Evolutionary conservation across 2,113 vertebrate species (phyloP).

Genomic region (Cariama cristata): DNA sequence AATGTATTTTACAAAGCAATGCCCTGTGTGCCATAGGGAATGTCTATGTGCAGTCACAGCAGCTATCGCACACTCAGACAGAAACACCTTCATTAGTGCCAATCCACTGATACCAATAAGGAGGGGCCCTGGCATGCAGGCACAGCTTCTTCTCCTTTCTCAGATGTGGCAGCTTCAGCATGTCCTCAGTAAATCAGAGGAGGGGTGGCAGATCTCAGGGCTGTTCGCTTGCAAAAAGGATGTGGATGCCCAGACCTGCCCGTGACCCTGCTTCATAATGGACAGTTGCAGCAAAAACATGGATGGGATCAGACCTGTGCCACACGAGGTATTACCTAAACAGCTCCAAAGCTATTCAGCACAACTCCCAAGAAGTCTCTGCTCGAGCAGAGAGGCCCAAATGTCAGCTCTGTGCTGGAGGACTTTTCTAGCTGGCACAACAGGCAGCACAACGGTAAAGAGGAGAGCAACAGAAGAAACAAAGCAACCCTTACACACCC

Average conservation of each 20-base stretch:
- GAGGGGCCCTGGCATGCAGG: not conserved
- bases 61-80: not conserved
- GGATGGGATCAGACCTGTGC: not conserved
- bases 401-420: not conserved
- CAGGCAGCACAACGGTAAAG: not conserved
- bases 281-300: not conserved
- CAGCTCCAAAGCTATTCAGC: not conserved
- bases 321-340: not conserved
- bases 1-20: not conserved
- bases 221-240: not conserved
- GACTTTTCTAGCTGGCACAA: not conserved
- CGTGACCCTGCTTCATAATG: not conserved
- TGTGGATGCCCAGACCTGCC: not conserved
- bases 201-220: not conserved
- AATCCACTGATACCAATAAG: rapidly evolving
- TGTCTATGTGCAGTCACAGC: rapidly evolving
- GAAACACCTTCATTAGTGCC: not conserved
- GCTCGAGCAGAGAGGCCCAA: not conserved
- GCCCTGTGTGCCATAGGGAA: not conserved
- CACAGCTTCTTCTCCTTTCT: not conserved
- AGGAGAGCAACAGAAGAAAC: not conserved
- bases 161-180: not conserved
- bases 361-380: not conserved
- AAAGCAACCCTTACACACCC: not conserved
- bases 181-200: not conserved